Evolutionary conservation across 2,888 invertebrate species (phyloP).

Genomic region (Malthinus seriepunctatus): DNA sequence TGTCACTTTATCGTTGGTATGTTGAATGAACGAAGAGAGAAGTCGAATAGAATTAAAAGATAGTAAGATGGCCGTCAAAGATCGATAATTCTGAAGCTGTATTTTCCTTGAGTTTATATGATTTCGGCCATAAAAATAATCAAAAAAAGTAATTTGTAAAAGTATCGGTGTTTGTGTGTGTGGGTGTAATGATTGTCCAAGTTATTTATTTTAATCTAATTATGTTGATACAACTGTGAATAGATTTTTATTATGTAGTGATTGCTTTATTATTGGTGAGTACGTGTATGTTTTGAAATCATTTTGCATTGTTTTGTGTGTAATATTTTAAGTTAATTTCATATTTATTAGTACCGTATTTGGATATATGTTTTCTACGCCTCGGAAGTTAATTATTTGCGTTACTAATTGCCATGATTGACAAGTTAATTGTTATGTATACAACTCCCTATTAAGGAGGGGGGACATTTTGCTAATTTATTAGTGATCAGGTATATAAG

Average conservation of each 20-base stretch:
- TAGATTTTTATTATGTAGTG: conserved; percentile 41
- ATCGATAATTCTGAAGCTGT: conserved; percentile 48
- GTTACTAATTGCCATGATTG: conserved; percentile 44
- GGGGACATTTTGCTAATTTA: conserved; percentile 44
- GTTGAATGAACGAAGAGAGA: conserved; percentile 22
- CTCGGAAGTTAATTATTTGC: conserved; percentile 20
- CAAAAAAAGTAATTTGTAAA: conserved; percentile 30
- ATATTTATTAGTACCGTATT: neutral
- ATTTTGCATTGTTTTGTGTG: conserved; percentile 3
- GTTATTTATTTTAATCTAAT: conserved; percentile 10
- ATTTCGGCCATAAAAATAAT: conserved; percentile 37
- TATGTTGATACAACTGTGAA: conserved; percentile 11
- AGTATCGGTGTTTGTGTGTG: conserved; percentile 11
- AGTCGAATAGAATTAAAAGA: conserved; percentile 11
- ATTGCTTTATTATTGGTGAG: conserved; percentile 46
- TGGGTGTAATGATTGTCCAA: neutral
- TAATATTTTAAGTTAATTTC: neutral
- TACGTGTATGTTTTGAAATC: conserved; percentile 27
- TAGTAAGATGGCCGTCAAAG: conserved; percentile 47
- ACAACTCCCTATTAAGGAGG: conserved; percentile 42
- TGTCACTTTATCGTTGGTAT: conserved; percentile 17
- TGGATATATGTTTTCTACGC: conserved; percentile 6
- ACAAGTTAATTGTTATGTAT: conserved; percentile 50
- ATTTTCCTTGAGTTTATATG: conserved; percentile 42
- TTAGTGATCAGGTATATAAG: conserved; percentile 32